Percentiles rank a stretch among this genome's conserved stretches.
Evolutionary conservation across 2,888 invertebrate species (phyloP).

Genomic region (Conistra vaccinii): DNA sequence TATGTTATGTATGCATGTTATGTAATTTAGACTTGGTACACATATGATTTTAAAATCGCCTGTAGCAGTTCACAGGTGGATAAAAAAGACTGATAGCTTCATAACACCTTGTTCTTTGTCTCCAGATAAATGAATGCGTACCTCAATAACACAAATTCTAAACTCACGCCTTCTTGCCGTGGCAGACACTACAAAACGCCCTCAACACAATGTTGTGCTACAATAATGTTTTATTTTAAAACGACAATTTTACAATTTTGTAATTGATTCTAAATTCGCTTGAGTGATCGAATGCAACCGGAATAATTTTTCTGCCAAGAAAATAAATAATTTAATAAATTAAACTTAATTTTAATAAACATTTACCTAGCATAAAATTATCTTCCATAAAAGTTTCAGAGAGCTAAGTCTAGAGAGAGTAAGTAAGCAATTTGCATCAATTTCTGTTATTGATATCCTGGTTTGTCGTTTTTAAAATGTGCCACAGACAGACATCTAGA

Average conservation of each 20-base stretch:
- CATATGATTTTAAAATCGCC: neutral
- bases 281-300: neutral
- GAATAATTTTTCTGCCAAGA: neutral
- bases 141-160: no score
- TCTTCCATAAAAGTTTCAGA: neutral
- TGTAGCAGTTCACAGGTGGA: neutral
- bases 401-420: no score
- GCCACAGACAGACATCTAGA: neutral
- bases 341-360: neutral
- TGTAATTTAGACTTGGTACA: neutral
- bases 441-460: neutral
- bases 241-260: no score
- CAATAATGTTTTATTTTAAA: no score
- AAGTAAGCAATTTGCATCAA: neutral
- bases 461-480: neutral
- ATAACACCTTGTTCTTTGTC: neutral
- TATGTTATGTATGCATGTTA: no score
- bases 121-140: neutral
- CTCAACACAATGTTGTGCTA: no score
- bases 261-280: neutral
- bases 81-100: neutral
- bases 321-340: no score
- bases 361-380: neutral
- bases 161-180: no score
- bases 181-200: no score